Evolutionary conservation across 64 coral and sea anemone species (phyloP), one percentile per base, ranked within the genome.

Genomic region (Dendronephthya gigantea): DNA sequence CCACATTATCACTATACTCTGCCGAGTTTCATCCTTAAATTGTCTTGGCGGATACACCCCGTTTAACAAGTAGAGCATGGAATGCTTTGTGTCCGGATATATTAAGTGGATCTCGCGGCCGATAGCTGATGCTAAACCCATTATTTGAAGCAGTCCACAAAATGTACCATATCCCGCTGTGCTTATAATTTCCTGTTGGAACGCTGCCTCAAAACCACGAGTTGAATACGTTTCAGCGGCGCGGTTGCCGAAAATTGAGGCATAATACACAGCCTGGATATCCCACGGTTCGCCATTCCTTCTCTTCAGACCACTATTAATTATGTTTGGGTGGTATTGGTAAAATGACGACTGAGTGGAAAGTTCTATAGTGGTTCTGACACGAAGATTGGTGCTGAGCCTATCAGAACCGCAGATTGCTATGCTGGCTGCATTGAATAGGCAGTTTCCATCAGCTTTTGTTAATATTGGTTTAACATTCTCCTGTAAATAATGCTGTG

Each of bases 71-170:
- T 32, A 7, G 6, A 8, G n/a, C 66, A 70, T 11, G 6, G 7
- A 12, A 32, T 70, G 66, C 6, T n/a, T 8, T 70, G 7, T 32
- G 66, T 70, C 66, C 8, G 66, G 66, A n/a, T 70, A 70, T 11
- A 70, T 32, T n/a, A 70, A 12, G 9, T 70, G 8, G 6, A 70
- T 32, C 6, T 8, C n/a, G 27, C 66, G 27, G 66, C n/a, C n/a
- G 27, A 70, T 70, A 7, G 66, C 66, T 70, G 66, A 70, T n/a
- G 66, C 66, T 70, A 70, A 70, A 12, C 66, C 66, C 66, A 70
- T 70, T 22, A 70, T 70, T n/a, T 70, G 66, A 70, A 70, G 66
- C 9, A 70, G 7, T 7, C 66, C 66, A n/a, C 9, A 70, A 32
- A 70, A 70, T 7, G 17, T n/a, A 70, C n/a, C 8, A n/a, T 70